Percentiles rank a stretch among this genome's conserved stretches.
phyloP scores from a whole-genome alignment of 2,797 vertebrate genomes.

The Semotilus atromaculatus region DNA sequence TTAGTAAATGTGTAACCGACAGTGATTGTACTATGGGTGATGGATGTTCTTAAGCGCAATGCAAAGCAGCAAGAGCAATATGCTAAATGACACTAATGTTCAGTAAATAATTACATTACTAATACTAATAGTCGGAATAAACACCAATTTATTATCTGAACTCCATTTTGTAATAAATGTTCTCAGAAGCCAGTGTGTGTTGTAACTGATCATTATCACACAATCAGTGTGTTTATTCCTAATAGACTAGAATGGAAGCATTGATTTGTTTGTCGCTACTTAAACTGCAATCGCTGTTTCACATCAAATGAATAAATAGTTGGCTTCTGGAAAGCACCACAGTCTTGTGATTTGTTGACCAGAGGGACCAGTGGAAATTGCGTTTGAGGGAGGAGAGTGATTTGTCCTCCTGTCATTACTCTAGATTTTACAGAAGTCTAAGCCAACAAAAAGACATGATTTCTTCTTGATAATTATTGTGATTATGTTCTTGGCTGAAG shows the following conservation, averaged over 20 bases:
- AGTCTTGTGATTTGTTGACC: slow-evolving; percentile 37
- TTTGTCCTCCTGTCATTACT: slow-evolving; percentile 41
- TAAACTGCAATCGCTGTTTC: slow-evolving; percentile 53
- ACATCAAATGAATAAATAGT: slow-evolving; percentile 60
- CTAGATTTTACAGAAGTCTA: slow-evolving; percentile 32
- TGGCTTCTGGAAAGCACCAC: slow-evolving; percentile 56
- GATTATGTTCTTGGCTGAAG: slow-evolving; percentile 58
- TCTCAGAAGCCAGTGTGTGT: slow-evolving; percentile 22
- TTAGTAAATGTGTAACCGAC: not conserved
- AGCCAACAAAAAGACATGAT: slow-evolving; percentile 58
- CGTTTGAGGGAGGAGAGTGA: slow-evolving; percentile 40
- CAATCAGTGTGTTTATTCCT: slow-evolving; percentile 43
- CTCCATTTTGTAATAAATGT: slow-evolving; percentile 26
- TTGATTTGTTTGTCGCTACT: slow-evolving; percentile 54
- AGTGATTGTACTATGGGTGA: not conserved
- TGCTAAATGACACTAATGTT: not conserved
- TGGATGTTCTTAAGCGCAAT: not conserved
- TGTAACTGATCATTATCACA: slow-evolving; percentile 41
- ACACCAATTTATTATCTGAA: not conserved
- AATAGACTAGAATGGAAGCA: slow-evolving; percentile 49
- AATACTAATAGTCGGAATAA: not conserved
- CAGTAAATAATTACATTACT: not conserved
- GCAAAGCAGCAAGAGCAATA: not conserved
- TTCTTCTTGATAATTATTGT: slow-evolving; percentile 57
- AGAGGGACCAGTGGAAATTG: slow-evolving; percentile 47